These are phyloP conservation scores for Rosalia funebris DNA, from an alignment of 2,888 invertebrate genomes.

Conservation along the genomic window DNA sequence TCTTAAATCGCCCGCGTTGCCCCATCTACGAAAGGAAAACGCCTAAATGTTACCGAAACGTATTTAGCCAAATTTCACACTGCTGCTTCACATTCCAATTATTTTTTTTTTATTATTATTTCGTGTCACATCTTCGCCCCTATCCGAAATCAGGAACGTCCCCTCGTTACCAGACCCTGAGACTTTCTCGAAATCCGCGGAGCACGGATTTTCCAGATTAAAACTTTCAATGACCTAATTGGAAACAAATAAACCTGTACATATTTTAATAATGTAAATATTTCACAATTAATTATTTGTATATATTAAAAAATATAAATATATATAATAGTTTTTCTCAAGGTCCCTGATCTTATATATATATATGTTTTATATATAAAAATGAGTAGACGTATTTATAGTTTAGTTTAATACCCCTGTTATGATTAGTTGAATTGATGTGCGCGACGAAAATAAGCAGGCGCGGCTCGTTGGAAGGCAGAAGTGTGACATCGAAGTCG, in stretches of 20 bases:
- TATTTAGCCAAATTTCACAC: no score
- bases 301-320: constrained; percentile 28
- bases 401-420: constrained; percentile 40
- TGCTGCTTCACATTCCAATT: constrained; percentile 34
- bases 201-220: constrained; percentile 21
- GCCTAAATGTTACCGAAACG: not conserved
- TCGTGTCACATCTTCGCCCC: not conserved
- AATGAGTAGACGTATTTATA: constrained; percentile 20
- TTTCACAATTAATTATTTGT: constrained; percentile 35
- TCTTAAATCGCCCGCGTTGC: no score
- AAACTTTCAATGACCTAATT: constrained; percentile 18
- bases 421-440: constrained; percentile 21
- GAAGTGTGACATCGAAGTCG: no score
- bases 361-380: constrained; percentile 11
- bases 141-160: constrained; percentile 27
- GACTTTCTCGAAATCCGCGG: constrained; percentile 29
- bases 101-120: constrained; percentile 25
- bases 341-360: constrained; percentile 11
- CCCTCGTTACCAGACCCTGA: constrained; percentile 37
- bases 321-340: constrained; percentile 5
- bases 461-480: no score
- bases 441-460: constrained; percentile 4
- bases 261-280: constrained; percentile 44
- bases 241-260: constrained; percentile 31
- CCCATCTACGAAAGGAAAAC: no score